Evolutionary conservation across 2,113 vertebrate species (phyloP), one percentile per base, ranked within the genome.

Genomic region (Nesogale talazaci): DNA sequence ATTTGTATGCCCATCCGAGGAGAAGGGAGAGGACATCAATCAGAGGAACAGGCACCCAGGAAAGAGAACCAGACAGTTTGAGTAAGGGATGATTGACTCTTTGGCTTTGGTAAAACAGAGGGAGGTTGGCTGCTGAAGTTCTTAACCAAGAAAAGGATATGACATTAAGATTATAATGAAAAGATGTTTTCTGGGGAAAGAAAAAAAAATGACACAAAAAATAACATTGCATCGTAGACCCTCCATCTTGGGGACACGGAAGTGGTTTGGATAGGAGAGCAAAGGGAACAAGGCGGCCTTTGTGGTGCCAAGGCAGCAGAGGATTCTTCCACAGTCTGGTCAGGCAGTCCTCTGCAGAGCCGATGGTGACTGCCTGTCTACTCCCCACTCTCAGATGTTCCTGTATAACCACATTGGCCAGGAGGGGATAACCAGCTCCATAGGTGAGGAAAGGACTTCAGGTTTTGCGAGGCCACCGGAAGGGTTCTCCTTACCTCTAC

Each of bases 361-460:
- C 0, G 52, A 23, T 1, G 3, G 20, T 61, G 27, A 82, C 29
- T 29, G 34, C 61, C 56, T 0, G 9, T 40, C 63, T 15, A 4
- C 29, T 22, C 91, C 95, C 69, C 22, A 65, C 95, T 94, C 96
- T 10, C 97, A 99, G 99, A 97, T 99, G 76, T 99, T 99, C 96
- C 96, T 99, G 80, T 99, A 99, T 93, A 99, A 99, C 95, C 95
- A 96, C 0, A n/a, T 99, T 0, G 99, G 99, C 74, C 98, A 99
- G 97, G 98, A 96, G 0, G 98, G 98, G 86, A 90, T 99, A 0
- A 94, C 96, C n/a, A 98, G 97, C 0, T 99, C 99, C 0, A 69
- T 99, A 82, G 99, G 99, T 99, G 92, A 98, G 95, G 57, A 17
- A n/a, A 16, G 0, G 20, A 1, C 25, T 22, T 6, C 20, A 6